Conservation (phyloP, 2,113 vertebrate genomes). For the Engystomops pustulosus region DNA sequence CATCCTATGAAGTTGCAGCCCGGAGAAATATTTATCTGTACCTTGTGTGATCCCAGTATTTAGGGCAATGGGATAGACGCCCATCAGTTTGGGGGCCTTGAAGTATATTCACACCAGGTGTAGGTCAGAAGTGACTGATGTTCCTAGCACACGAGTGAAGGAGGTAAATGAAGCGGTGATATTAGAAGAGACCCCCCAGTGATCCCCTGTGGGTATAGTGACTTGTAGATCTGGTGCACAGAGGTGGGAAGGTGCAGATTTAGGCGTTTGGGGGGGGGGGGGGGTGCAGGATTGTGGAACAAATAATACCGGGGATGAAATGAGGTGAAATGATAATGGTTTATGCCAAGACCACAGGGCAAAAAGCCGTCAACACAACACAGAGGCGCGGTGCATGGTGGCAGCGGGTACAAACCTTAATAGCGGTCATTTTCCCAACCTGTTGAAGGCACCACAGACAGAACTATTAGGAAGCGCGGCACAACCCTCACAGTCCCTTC, state of each 20-base stretch:
- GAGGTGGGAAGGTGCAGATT: neutral
- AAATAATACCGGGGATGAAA: conserved; percentile 5
- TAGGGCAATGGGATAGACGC: too few species aligned
- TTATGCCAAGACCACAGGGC: conserved; percentile 51
- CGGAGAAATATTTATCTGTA: too few species aligned
- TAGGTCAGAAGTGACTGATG: too few species aligned
- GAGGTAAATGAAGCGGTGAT: too few species aligned
- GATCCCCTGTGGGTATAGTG: neutral
- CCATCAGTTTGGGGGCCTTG: too few species aligned
- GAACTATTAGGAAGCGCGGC: conserved; percentile 76
- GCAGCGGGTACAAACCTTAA: conserved; percentile 83
- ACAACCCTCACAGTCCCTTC: conserved; percentile 62
- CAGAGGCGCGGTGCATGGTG: conserved; percentile 16
- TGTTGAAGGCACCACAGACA: conserved; percentile 80
- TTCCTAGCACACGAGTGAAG: too few species aligned
- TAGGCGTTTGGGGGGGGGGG: conserved; percentile 2
- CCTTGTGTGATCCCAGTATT: too few species aligned
- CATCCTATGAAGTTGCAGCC: too few species aligned
- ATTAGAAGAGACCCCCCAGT: neutral
- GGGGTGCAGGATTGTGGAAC: neutral
- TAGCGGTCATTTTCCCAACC: conserved; percentile 82
- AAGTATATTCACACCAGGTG: too few species aligned
- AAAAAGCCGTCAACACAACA: conserved; percentile 65
- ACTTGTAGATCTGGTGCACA: neutral
- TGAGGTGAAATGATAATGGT: conserved; percentile 31